Evolutionary conservation across 1,140 invertebrate species (phyloP).

Genomic region (Sinonovacula constricta): DNA sequence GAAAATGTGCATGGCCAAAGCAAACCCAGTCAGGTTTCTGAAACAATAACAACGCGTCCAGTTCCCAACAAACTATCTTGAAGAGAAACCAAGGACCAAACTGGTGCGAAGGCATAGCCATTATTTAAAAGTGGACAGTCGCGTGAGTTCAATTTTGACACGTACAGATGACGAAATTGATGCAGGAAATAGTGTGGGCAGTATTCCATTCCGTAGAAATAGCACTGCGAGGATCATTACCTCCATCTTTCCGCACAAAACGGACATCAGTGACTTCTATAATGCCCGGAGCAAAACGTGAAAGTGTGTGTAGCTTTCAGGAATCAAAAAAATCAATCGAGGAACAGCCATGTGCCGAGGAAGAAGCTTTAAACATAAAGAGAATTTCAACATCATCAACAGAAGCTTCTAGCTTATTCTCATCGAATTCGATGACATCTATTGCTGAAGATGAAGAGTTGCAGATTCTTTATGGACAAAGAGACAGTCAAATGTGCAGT

Average conservation of each 20-base stretch:
- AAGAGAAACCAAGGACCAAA: constrained; percentile 52
- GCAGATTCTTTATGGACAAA: constrained; percentile 41
- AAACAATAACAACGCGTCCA: constrained; percentile 56
- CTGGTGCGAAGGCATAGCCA: constrained; percentile 62
- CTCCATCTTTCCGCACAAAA: constrained; percentile 40
- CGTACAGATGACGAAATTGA: constrained; percentile 46
- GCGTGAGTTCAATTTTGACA: constrained; percentile 64
- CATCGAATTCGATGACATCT: constrained; percentile 60
- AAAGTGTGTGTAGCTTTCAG: constrained; percentile 52
- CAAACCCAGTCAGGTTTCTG: constrained; percentile 84
- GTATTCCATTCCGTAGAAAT: constrained; percentile 59
- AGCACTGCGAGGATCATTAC: constrained; percentile 55
- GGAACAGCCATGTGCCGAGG: constrained; percentile 56
- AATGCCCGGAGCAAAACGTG: constrained; percentile 62
- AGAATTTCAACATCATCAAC: constrained; percentile 60
- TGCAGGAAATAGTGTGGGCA: constrained; percentile 44
- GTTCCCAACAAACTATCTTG: constrained; percentile 37
- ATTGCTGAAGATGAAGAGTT: constrained; percentile 58
- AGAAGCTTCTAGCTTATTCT: constrained; percentile 60
- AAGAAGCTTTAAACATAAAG: constrained; percentile 57
- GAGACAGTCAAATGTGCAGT: constrained; percentile 44
- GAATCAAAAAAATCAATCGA: constrained; percentile 56
- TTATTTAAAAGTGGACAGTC: constrained; percentile 67
- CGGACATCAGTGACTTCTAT: constrained; percentile 58
- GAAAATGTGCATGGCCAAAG: constrained; percentile 98